phyloP scores from a whole-genome alignment of 1,140 invertebrate species.

The Helicoverpa armigera region DNA sequence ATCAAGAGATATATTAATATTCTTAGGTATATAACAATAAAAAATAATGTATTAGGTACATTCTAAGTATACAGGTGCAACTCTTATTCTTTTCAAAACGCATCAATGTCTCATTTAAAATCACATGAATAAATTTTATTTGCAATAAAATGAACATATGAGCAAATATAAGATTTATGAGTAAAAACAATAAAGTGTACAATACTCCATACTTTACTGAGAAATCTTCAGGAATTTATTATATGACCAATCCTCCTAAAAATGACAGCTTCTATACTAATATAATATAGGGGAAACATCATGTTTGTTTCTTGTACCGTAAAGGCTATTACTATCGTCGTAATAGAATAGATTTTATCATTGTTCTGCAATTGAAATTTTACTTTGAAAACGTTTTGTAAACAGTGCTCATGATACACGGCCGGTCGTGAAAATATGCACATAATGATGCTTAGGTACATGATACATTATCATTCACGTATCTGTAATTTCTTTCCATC shows the following conservation, averaged over 20 bases:
- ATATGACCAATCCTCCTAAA: too few relatives aligned
- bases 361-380: too few relatives aligned
- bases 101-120: slow-evolving; percentile 13
- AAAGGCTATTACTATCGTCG: too few relatives aligned
- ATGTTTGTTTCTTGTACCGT: too few relatives aligned
- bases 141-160: background rate
- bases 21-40: background rate
- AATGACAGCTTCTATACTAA: too few relatives aligned
- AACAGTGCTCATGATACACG: background rate
- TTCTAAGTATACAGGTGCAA: background rate
- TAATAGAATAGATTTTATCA: too few relatives aligned
- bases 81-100: background rate
- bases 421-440: slow-evolving; percentile 21
- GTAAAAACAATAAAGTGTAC: slow-evolving; percentile 1
- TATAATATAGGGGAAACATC: too few relatives aligned
- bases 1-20: too few relatives aligned
- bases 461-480: background rate
- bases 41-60: background rate
- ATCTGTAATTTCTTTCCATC: slow-evolving; percentile 21
- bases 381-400: background rate
- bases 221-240: background rate
- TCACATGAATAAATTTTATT: slow-evolving; percentile 14
- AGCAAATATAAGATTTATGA: slow-evolving; percentile 15
- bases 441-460: background rate
- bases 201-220: background rate